A percentile compares a stretch with the other conserved stretches of the same genome.
Conservation (phyloP, 2,113 vertebrate species). For the Spilogale gracilis region DNA sequence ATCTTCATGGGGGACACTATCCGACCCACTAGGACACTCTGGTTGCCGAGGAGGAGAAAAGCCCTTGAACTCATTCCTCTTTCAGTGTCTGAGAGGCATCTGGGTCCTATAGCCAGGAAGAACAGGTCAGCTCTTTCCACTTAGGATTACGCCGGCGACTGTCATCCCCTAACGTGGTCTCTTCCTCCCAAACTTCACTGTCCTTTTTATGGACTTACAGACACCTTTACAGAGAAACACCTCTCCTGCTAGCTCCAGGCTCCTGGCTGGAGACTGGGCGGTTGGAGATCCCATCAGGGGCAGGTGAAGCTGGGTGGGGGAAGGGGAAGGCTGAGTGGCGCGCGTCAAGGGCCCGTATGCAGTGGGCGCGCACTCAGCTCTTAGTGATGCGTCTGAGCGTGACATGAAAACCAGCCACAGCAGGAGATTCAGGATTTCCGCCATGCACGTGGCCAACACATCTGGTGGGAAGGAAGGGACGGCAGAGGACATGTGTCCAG, state of each 20-base stretch:
- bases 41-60: neutral
- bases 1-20: neutral
- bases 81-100: neutral
- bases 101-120: neutral
- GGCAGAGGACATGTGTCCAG: neutral
- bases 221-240: neutral
- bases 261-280: neutral
- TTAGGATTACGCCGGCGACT: neutral
- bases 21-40: no score
- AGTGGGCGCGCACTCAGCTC: neutral
- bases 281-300: neutral
- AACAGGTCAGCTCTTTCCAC: no score
- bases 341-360: rapidly evolving
- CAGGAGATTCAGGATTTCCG: neutral
- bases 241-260: neutral
- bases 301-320: neutral
- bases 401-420: neutral
- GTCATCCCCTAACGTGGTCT: neutral
- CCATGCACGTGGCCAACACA: no score
- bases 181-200: neutral
- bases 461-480: neutral
- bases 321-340: neutral
- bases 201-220: neutral
- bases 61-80: neutral
- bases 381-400: neutral